phyloP scores from a whole-genome alignment of 2,113 vertebrate genomes.

The Noctilio leporinus region DNA sequence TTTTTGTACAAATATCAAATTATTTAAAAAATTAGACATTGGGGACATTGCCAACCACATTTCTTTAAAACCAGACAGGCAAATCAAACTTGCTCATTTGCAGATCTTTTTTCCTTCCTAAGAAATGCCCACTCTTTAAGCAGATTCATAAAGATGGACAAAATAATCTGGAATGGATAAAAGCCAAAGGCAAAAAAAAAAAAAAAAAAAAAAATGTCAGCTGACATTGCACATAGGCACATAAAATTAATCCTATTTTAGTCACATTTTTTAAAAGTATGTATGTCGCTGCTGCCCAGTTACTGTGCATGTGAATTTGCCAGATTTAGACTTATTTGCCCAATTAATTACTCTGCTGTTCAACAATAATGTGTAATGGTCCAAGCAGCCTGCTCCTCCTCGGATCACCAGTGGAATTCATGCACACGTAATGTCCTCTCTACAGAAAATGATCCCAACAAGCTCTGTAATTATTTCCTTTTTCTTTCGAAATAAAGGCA shows the following conservation, averaged over 20 bases:
- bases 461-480: slow-evolving; percentile 57
- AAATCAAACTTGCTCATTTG: not conserved
- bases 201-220: not conserved
- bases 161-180: not conserved
- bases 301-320: slow-evolving; percentile 6
- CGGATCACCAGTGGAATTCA: slow-evolving; percentile 45
- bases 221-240: not conserved
- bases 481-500: slow-evolving; percentile 64
- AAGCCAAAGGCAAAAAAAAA: not conserved
- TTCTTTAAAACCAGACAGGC: not conserved
- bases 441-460: slow-evolving; percentile 56
- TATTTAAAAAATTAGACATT: not conserved
- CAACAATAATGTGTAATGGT: slow-evolving; percentile 54
- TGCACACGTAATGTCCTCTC: slow-evolving; percentile 21
- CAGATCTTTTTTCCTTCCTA: not conserved
- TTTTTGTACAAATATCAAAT: slow-evolving; percentile 6
- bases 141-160: not conserved
- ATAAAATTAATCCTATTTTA: not conserved
- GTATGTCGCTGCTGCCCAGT: slow-evolving; percentile 6
- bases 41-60: not conserved
- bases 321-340: slow-evolving; percentile 38
- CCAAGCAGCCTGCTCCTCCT: slow-evolving; percentile 32
- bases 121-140: not conserved
- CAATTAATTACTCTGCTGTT: slow-evolving; percentile 60
- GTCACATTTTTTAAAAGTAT: not conserved